Conservation (phyloP, 92 coral and sea anemone genomes). For the Pocillopora grandis region DNA sequence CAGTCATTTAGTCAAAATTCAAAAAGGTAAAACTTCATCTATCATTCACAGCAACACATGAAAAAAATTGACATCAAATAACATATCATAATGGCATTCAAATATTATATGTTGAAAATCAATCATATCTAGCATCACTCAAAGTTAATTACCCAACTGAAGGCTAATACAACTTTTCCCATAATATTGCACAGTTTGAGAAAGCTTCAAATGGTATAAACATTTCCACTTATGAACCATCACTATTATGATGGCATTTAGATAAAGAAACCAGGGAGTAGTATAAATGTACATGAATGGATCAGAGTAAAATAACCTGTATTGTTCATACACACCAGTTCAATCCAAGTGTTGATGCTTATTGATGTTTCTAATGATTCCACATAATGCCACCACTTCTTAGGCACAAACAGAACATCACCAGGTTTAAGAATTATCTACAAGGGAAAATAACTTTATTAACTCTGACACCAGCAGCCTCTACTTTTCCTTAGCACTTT, state of each 20-base stretch:
- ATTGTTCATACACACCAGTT: conserved; percentile 67
- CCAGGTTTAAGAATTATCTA: conserved; percentile 89
- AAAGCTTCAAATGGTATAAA: no score
- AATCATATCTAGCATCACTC: no score
- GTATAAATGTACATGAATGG: background rate
- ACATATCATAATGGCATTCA: background rate
- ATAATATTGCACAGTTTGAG: no score
- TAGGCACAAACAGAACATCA: conserved; percentile 93
- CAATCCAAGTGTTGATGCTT: conserved; percentile 96
- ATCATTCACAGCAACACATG: background rate
- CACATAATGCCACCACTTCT: conserved; percentile 99
- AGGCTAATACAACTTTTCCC: no score
- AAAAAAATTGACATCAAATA: background rate
- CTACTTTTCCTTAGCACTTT: no score
- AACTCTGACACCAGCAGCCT: background rate
- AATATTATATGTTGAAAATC: no score
- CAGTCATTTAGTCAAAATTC: background rate
- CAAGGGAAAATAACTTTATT: background rate
- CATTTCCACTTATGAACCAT: no score
- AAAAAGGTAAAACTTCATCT: background rate
- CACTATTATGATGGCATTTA: no score
- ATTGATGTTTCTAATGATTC: conserved; percentile 87
- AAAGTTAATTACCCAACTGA: no score
- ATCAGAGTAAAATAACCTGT: background rate
- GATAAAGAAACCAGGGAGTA: no score